Conservation (phyloP, 2,888 invertebrate genomes). For the Oxystoma pomonae region DNA sequence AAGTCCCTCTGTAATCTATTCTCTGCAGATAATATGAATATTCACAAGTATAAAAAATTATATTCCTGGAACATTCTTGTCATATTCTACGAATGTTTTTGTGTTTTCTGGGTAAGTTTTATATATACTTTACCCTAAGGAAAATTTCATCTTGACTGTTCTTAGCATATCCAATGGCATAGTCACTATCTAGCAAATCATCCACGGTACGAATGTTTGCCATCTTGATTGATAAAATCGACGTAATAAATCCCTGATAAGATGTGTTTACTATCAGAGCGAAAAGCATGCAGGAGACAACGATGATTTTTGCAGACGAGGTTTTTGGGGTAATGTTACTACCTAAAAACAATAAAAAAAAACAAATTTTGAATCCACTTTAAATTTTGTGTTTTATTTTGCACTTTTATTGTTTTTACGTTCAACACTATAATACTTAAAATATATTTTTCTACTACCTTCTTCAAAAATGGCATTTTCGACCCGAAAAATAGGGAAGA, state of each 20-base stretch:
- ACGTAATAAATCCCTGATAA: conserved; percentile 64
- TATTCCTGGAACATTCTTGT: no score
- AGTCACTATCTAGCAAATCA: conserved; percentile 56
- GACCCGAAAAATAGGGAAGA: no score
- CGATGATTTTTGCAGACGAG: conserved; percentile 55
- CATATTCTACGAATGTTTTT: no score
- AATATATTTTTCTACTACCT: no score
- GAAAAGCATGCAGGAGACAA: conserved; percentile 57
- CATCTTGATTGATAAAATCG: conserved; percentile 59
- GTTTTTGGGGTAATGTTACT: conserved; percentile 56
- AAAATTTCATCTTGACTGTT: conserved; percentile 61
- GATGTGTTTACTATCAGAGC: conserved; percentile 62
- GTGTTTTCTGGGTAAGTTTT: no score
- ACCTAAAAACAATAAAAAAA: conserved; percentile 47
- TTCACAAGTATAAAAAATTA: no score
- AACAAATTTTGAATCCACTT: background rate
- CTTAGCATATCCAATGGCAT: conserved; percentile 57
- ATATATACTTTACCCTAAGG: conserved; percentile 58
- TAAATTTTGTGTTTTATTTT: no score
- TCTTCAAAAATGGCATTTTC: no score
- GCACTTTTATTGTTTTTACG: no score
- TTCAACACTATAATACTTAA: no score
- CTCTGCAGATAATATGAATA: no score
- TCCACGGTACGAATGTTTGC: conserved; percentile 53
- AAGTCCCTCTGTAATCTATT: no score